Evolutionary conservation across 2,888 invertebrate genomes (phyloP).

Genomic region (Cantharis nigra): DNA sequence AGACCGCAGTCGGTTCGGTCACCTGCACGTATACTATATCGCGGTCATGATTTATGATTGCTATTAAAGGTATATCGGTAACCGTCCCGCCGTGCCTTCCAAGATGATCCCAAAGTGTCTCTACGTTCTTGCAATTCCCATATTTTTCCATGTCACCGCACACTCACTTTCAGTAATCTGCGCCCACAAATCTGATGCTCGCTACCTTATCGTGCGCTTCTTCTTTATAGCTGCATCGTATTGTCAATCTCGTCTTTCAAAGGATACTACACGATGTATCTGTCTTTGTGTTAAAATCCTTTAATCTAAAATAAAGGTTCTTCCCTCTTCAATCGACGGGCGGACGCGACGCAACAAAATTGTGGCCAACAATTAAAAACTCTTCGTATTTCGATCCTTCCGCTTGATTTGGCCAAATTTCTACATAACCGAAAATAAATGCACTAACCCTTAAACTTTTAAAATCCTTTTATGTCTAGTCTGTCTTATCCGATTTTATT

Average conservation of each 20-base stretch:
- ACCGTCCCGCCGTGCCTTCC: conserved; percentile 28
- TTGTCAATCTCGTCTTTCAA: conserved; percentile 30
- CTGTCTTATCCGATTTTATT: conserved; percentile 21
- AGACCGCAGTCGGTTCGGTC: conserved; percentile 42
- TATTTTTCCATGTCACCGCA: conserved; percentile 24
- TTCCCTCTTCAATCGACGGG: not conserved
- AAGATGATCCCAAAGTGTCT: conserved; percentile 23
- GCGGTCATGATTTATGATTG: conserved; percentile 46
- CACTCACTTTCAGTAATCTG: conserved; percentile 11
- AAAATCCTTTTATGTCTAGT: conserved; percentile 8
- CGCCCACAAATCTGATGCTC: conserved; percentile 19
- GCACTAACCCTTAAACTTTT: conserved; percentile 20
- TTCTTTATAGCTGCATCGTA: conserved; percentile 26
- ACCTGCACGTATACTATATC: conserved; percentile 45
- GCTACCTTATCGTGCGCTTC: conserved; percentile 23
- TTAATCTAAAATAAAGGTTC: conserved; percentile 24
- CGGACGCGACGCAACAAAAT: too few relatives aligned
- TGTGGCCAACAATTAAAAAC: not conserved
- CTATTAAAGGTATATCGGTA: conserved; percentile 45
- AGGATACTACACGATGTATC: conserved; percentile 26
- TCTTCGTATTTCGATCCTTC: not conserved
- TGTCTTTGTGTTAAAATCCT: conserved; percentile 23
- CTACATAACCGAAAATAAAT: conserved; percentile 10
- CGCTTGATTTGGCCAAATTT: not conserved
- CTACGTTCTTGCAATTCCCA: conserved; percentile 9